phyloP scores from a whole-genome alignment of 2,888 invertebrate species.

The Dynastes tityus region DNA sequence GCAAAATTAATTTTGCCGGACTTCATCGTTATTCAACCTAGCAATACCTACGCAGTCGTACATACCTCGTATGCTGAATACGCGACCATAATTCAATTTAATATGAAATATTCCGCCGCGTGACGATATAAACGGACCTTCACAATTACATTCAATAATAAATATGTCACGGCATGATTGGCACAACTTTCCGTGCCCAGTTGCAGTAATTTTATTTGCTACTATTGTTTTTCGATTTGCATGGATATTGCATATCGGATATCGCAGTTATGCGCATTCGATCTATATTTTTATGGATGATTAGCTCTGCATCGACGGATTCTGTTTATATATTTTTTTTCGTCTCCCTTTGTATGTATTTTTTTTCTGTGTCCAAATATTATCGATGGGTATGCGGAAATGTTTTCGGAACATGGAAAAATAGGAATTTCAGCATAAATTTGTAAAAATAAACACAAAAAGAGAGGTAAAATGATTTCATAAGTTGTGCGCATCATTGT shows the following conservation, averaged over 20 bases:
- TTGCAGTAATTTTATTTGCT: slow-evolving; percentile 13
- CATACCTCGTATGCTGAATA: neutral
- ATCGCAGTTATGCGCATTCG: slow-evolving; percentile 1
- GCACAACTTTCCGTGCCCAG: neutral
- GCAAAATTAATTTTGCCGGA: neutral
- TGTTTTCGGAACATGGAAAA: no score
- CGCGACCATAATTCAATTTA: slow-evolving; percentile 12
- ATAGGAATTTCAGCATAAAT: no score
- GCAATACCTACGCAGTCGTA: neutral
- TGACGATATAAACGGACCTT: neutral
- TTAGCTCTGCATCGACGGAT: neutral
- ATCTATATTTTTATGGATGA: slow-evolving; percentile 10
- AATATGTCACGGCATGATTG: slow-evolving; percentile 24
- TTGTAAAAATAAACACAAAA: no score
- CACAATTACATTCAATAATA: slow-evolving; percentile 13
- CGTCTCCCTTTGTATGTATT: no score
- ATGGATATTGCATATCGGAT: slow-evolving; percentile 20
- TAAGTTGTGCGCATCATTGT: no score
- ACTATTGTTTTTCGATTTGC: slow-evolving; percentile 35
- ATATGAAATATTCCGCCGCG: slow-evolving; percentile 5
- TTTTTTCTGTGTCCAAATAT: no score
- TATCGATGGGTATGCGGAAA: no score
- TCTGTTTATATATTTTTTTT: no score
- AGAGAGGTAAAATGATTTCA: no score
- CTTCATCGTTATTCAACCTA: neutral